Conservation (phyloP, 1,140 invertebrate species). For the Tigriopus japonicus region DNA sequence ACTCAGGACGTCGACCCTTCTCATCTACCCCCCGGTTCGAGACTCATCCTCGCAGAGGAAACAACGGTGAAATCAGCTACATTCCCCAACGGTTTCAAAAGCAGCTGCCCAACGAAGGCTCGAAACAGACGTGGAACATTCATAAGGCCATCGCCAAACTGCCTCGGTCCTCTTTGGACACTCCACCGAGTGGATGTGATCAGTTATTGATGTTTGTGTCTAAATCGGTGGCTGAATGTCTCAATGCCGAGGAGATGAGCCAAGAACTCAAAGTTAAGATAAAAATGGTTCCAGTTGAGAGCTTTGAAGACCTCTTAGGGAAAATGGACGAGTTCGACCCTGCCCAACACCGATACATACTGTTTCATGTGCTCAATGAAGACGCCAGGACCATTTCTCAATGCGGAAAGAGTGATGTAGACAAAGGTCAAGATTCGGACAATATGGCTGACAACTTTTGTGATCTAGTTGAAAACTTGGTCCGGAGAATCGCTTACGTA, state of each 20-base stretch:
- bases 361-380: neutral
- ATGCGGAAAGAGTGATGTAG: neutral
- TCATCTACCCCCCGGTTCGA: no score
- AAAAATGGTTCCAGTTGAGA: neutral
- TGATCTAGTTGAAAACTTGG: neutral
- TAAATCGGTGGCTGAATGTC: no score
- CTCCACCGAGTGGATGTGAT: neutral
- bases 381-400: neutral
- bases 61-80: neutral
- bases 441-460: slow-evolving; percentile 1
- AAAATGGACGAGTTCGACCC: neutral
- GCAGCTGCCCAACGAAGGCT: neutral
- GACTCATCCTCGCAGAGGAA: no score
- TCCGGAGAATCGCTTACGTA: slow-evolving; percentile 1
- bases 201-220: no score
- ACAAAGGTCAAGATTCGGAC: slow-evolving; percentile 6
- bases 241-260: no score
- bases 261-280: neutral
- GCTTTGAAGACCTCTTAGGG: neutral
- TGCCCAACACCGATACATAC: neutral
- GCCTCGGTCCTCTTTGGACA: neutral
- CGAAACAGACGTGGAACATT: no score
- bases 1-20: no score
- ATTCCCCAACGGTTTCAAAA: slow-evolving; percentile 9
- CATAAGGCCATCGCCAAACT: neutral